A percentile compares a stretch with the other conserved stretches of the same genome.
Evolutionary conservation across 1,140 invertebrate species (phyloP).

Genomic region (Galleria mellonella): DNA sequence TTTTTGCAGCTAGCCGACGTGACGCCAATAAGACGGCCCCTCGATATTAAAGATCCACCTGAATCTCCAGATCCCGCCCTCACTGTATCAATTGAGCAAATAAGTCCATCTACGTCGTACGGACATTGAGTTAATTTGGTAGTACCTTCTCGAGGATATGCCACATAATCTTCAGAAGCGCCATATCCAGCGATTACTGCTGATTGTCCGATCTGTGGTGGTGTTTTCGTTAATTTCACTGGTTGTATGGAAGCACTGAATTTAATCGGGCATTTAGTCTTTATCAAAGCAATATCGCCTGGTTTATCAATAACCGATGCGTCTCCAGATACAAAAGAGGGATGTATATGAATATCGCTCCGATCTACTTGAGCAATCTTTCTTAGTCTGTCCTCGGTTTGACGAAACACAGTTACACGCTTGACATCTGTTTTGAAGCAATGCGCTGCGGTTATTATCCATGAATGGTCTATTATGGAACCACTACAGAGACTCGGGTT

Average conservation of each 20-base stretch:
- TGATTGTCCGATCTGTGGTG: constrained; percentile 2
- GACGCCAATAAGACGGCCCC: constrained; percentile 10
- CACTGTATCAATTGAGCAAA: constrained; percentile 13
- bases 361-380: constrained; percentile 3
- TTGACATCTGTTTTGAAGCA: constrained; percentile 6
- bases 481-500: constrained; percentile 7
- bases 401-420: constrained; percentile 1
- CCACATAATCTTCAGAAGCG: constrained; percentile 3
- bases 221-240: constrained; percentile 6
- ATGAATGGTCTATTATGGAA: constrained; percentile 16
- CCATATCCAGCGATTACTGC: constrained; percentile 19
- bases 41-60: constrained; percentile 14
- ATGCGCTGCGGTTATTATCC: constrained; percentile 20
- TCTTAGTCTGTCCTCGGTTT: not conserved
- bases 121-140: constrained; percentile 7
- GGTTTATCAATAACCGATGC: not conserved
- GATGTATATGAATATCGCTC: not conserved
- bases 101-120: not conserved
- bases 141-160: constrained; percentile 8
- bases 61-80: constrained; percentile 18
- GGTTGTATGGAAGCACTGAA: constrained; percentile 7
- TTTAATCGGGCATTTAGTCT: constrained; percentile 4
- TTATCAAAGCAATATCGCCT: constrained; percentile 17
- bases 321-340: not conserved
- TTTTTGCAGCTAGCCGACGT: constrained; percentile 11